Evolutionary conservation across 2,113 vertebrate genomes (phyloP), one percentile per base, ranked within the genome.

Genomic region (Thymallus thymallus): DNA sequence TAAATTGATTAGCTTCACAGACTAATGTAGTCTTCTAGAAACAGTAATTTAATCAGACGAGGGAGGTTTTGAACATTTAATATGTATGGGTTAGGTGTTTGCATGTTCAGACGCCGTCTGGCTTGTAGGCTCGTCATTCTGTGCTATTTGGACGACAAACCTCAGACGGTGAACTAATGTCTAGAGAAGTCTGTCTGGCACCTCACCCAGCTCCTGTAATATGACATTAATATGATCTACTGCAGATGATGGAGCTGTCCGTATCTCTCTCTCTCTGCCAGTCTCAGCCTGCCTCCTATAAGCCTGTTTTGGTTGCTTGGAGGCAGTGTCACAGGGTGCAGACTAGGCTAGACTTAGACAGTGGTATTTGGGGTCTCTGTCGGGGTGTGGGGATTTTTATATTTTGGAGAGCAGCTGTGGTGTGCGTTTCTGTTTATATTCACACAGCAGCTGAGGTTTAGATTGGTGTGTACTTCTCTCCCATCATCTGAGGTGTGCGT

Each of bases 251-350:
- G 16, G 13, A 16, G 16, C 58, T 61, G 3, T 61, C 20, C 7
- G 1, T 7, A 18, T 23, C 60, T 64, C 62, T 61, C 62, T 61
- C 58, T 26, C 20, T 29, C 77, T 76, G 84, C 76, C 72, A 77
- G 60, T 61, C 29, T 16, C 72, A 61, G 68, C 67, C 58, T 82
- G 24, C 32, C 74, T 86, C 83, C 84, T 68, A 32, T 46, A 29
- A 46, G 68, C 22, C 20, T 41, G 64, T 81, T 72, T 60, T 80
- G 69, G 45, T 55, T 75, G 41, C 35, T 63, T 16, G 20, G 80
- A 84, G 72, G 62, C 58, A 79, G 83, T 76, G 30, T 80, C 69
- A 73, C 71, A 72, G 84, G 65, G 72, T 35, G 45, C 58, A 78
- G 71, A 24, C n/a, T 82, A 51, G 48, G 18, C 13, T 29, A 14